These are phyloP conservation scores for Salvelinus sp. DNA, from an alignment of 2,113 vertebrate species.

Conservation along the genomic window DNA sequence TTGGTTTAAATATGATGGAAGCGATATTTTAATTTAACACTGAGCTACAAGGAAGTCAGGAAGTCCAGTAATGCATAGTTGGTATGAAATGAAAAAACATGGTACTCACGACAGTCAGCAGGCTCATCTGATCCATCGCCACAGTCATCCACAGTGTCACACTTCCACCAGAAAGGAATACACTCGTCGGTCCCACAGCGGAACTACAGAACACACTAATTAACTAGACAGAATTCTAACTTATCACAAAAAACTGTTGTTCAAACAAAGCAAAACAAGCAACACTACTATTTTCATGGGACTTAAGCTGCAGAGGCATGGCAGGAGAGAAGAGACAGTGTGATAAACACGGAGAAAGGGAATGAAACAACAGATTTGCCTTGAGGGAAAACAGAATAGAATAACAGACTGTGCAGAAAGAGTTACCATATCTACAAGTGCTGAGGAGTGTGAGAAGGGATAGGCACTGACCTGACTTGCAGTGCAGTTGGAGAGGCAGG, in stretches of 20 bases:
- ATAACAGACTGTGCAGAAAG: neutral
- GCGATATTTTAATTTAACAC: too few species aligned
- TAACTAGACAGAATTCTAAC: neutral
- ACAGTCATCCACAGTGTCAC: slow-evolving; percentile 96
- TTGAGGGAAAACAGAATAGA: slow-evolving; percentile 25
- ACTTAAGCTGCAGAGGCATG: neutral
- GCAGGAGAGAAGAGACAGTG: neutral
- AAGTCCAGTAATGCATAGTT: too few species aligned
- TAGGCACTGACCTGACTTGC: slow-evolving; percentile 88
- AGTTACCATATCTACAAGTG: neutral
- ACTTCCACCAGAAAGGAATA: slow-evolving; percentile 99
- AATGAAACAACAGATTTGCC: slow-evolving; percentile 26
- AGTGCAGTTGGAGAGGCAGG: slow-evolving; percentile 96
- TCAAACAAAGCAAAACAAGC: neutral
- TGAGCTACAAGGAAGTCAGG: too few species aligned
- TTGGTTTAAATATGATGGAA: too few species aligned
- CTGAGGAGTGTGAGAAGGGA: neutral
- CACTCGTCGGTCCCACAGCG: slow-evolving; percentile 97
- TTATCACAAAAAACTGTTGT: slow-evolving; percentile 15
- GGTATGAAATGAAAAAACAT: slow-evolving; percentile 16
- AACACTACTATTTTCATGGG: neutral
- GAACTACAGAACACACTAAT: slow-evolving; percentile 74
- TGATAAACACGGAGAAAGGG: neutral
- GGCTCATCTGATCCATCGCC: slow-evolving; percentile 97
- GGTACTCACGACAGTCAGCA: slow-evolving; percentile 89